A percentile compares a stretch with the other conserved stretches of the same genome.
These are phyloP conservation scores for Orthosia gracilis DNA, from an alignment of 2,888 invertebrate genomes.

Conservation along the genomic window DNA sequence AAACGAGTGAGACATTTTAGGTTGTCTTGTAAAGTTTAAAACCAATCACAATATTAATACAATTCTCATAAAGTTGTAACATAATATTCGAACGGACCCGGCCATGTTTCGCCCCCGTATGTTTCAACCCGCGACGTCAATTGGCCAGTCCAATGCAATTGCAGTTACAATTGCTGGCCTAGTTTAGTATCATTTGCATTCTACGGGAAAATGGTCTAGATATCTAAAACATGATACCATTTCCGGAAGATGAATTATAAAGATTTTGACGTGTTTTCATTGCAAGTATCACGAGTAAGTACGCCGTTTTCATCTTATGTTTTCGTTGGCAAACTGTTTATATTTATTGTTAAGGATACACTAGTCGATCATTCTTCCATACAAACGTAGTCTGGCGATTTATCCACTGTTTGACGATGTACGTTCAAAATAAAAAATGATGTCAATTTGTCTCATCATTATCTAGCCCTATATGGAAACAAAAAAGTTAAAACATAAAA, in stretches of 20 bases:
- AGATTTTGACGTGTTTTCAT: neutral
- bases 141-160: conserved; percentile 69
- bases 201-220: conserved; percentile 41
- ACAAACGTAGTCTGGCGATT: no score
- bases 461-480: no score
- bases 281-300: neutral
- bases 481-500: no score
- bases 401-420: no score
- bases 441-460: no score
- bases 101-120: conserved; percentile 48
- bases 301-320: no score
- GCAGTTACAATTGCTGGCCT: conserved; percentile 72
- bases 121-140: conserved; percentile 60
- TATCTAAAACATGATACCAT: conserved; percentile 26
- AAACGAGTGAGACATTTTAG: conserved; percentile 13
- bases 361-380: no score
- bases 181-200: conserved; percentile 62
- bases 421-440: no score
- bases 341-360: no score
- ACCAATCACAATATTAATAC: conserved; percentile 11
- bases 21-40: neutral
- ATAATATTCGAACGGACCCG: neutral
- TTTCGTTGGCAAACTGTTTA: neutral
- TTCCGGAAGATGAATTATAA: conserved; percentile 1
- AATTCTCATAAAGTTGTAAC: conserved; percentile 10